A percentile compares a stretch with the other conserved stretches of the same genome.
Conservation (phyloP, 2,888 invertebrate genomes). For the Aplocera efformata region DNA sequence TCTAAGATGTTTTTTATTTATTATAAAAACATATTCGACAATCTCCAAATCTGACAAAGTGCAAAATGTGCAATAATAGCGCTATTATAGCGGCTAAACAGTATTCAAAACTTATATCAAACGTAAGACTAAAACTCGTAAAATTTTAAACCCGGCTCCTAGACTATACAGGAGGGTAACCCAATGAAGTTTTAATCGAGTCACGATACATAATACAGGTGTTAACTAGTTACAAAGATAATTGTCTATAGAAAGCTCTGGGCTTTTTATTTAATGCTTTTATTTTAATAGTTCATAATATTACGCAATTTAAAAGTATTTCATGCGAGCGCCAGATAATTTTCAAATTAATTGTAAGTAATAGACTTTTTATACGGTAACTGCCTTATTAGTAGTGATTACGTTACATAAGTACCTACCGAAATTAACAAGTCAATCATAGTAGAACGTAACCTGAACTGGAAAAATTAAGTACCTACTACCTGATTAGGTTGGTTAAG, state of each 20-base stretch:
- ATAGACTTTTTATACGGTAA: slow-evolving; percentile 21
- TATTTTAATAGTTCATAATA: slow-evolving; percentile 21
- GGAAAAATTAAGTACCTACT: not conserved
- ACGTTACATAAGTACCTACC: slow-evolving; percentile 18
- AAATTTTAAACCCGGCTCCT: no score
- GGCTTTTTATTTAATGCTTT: slow-evolving; percentile 12
- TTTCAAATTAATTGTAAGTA: slow-evolving; percentile 23
- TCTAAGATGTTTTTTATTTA: no score
- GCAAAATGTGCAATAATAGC: no score
- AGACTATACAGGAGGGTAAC: not conserved
- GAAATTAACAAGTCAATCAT: slow-evolving; percentile 18
- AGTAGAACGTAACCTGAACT: not conserved
- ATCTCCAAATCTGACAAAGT: no score
- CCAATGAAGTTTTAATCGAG: slow-evolving; percentile 10
- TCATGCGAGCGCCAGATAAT: slow-evolving; percentile 6
- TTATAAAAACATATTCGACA: no score
- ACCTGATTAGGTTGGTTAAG: not conserved
- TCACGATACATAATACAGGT: slow-evolving; percentile 15
- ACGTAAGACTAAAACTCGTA: no score
- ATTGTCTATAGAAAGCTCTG: slow-evolving; percentile 22
- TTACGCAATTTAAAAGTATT: slow-evolving; percentile 22
- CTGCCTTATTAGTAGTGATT: slow-evolving; percentile 22
- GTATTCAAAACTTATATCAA: no score
- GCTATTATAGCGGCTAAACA: no score
- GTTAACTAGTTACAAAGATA: slow-evolving; percentile 18